phyloP scores from a whole-genome alignment of 1,140 invertebrate genomes.

The Zaprionus africanus region DNA sequence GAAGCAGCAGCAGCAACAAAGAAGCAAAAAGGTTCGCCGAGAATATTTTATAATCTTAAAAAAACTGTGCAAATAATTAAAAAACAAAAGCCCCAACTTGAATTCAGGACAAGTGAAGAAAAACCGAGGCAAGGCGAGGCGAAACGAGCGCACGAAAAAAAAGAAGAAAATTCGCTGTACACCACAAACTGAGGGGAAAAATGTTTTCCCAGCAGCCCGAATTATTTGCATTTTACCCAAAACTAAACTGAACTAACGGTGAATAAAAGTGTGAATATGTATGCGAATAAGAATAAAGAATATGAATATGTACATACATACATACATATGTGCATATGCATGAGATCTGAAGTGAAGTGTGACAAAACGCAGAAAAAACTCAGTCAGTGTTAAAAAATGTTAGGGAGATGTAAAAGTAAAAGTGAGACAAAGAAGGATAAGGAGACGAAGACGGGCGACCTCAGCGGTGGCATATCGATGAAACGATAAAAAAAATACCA shows the following conservation, averaged over 20 bases:
- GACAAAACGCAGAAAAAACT: slow-evolving; percentile 6
- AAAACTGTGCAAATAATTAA: background rate
- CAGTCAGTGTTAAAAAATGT: slow-evolving; percentile 20
- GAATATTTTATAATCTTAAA: background rate
- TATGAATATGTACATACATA: background rate
- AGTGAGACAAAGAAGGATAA: slow-evolving; percentile 51
- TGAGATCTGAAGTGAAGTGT: background rate
- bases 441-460: background rate
- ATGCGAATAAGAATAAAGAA: background rate
- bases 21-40: slow-evolving; percentile 70
- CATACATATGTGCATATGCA: background rate
- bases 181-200: slow-evolving; percentile 64
- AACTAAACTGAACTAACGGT: slow-evolving; percentile 1
- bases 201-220: slow-evolving; percentile 53
- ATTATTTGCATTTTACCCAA: slow-evolving; percentile 35
- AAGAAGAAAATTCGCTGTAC: slow-evolving; percentile 69
- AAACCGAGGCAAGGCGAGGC: slow-evolving; percentile 31
- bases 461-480: slow-evolving; percentile 58
- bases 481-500: slow-evolving; percentile 63
- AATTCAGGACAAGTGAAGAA: slow-evolving; percentile 35
- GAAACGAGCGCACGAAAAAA: slow-evolving; percentile 60
- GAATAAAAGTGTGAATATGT: background rate
- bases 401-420: slow-evolving; percentile 71
- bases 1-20: slow-evolving; percentile 56
- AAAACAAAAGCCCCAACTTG: slow-evolving; percentile 23